Evolutionary conservation across 2,113 vertebrate species (phyloP).

Genomic region (Melanotaenia duboulayi): DNA sequence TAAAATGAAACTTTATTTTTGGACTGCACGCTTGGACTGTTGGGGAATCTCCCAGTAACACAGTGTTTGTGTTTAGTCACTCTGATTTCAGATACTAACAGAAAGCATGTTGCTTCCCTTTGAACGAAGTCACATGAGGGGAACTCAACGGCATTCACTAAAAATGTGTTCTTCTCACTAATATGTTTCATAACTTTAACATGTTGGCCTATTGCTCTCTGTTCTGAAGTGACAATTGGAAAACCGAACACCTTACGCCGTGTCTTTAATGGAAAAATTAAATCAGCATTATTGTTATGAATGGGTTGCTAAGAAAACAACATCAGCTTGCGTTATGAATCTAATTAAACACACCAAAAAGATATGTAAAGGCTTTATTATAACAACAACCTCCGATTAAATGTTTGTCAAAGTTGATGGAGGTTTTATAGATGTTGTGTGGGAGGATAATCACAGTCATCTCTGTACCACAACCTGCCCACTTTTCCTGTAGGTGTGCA

Average conservation of each 20-base stretch:
- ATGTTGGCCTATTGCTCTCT: not conserved
- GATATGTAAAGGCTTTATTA: not conserved
- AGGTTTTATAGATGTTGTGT: slow-evolving; percentile 47
- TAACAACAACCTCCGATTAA: not conserved
- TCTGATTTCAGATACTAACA: not conserved
- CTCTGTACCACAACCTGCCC: slow-evolving; percentile 53
- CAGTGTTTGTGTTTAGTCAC: slow-evolving; percentile 8
- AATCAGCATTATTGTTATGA: too few species aligned
- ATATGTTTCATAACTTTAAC: not conserved
- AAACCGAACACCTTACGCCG: too few species aligned
- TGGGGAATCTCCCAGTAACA: slow-evolving; percentile 62
- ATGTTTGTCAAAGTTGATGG: slow-evolving; percentile 31
- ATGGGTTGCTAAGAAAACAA: too few species aligned
- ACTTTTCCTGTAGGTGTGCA: slow-evolving; percentile 58
- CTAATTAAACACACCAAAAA: not conserved
- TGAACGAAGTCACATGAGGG: slow-evolving; percentile 6
- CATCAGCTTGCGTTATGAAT: not conserved
- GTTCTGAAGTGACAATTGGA: not conserved
- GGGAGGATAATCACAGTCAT: slow-evolving; percentile 56
- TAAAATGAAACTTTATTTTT: slow-evolving; percentile 48
- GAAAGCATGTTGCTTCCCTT: slow-evolving; percentile 53
- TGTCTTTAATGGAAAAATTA: too few species aligned
- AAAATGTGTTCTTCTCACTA: not conserved
- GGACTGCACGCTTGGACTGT: not conserved
- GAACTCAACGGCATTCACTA: not conserved